These are phyloP conservation scores for Temnopleurus reevesii DNA, from an alignment of 53 echinoderm and acorn worm genomes.

Conservation along the genomic window DNA sequence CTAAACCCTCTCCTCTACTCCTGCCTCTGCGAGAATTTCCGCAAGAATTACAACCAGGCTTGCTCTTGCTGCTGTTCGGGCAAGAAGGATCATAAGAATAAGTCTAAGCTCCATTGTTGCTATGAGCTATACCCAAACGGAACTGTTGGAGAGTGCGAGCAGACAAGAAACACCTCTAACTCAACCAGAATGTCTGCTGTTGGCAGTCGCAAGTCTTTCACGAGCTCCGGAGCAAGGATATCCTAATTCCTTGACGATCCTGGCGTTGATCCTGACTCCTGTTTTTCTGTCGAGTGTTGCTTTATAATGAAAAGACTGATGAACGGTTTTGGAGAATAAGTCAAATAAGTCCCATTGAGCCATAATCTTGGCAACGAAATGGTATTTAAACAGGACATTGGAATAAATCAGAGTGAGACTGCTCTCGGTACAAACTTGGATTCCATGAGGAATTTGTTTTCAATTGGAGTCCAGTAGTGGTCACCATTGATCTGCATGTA, in stretches of 20 bases:
- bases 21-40: conserved; percentile 94
- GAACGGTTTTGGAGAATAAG: too few relatives aligned
- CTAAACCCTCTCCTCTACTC: conserved; percentile 93
- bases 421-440: too few relatives aligned
- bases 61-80: conserved; percentile 59
- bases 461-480: too few relatives aligned
- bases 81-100: conserved; percentile 35
- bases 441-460: too few relatives aligned
- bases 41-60: conserved; percentile 61
- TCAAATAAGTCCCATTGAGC: too few relatives aligned
- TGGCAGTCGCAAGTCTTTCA: conserved; percentile 41
- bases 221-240: conserved; percentile 29
- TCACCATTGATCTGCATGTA: too few relatives aligned
- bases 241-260: neutral
- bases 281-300: too few relatives aligned
- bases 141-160: conserved; percentile 29
- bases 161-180: conserved; percentile 20
- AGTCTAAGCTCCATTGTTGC: conserved; percentile 39
- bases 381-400: too few relatives aligned
- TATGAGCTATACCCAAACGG: conserved; percentile 58
- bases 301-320: too few relatives aligned
- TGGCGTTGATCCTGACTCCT: neutral
- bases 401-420: too few relatives aligned
- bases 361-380: too few relatives aligned
- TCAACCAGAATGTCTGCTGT: conserved; percentile 49